Evolutionary conservation across 2,113 vertebrate species (phyloP), one percentile per base, ranked within the genome.

Genomic region (Hydrolagus affinis): DNA sequence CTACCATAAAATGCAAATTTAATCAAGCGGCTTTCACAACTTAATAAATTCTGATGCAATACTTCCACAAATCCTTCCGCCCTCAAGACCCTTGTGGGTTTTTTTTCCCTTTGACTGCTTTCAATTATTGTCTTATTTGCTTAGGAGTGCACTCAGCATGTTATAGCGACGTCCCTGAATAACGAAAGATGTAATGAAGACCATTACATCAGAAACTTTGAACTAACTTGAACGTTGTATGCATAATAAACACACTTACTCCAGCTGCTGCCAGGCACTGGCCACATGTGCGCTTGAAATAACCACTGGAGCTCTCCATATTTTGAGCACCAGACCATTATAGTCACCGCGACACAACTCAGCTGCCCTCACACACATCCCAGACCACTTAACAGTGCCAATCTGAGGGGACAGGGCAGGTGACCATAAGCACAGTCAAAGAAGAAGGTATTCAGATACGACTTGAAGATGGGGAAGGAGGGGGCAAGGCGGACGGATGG

Each of bases 121-220:
- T 73, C 71, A 73, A 32, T 73, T 75, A 56, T 75, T 75, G 8
- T 75, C 73, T 44, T 3, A 75, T 69, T 69, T 69, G 21, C 66
- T 69, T 8, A 69, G 21, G 44, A 32, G 15, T 73, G 25, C 23
- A 44, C 71, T 73, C 12, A 28, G 25, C 10, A 30, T 73, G 71
- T 32, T 28, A 1, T 21, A 7, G 56, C 28, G 59, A 28, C 15
- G 11, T 25, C 62, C 62, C 57, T 78, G 59, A 78, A 62, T 78
- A 17, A 75, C 1, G 21, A 59, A 56, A 21, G 56, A 56, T 59
- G 19, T 44, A 78, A 28, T 78, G 9, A 25, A 28, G 76, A 78
- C 62, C 23, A 78, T 60, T 0, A 25, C 59, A 28, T 28, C n/a
- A 78, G 62, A 78, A 23, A 78, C 44, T 44, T 44, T 62, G 11